These are phyloP conservation scores for Melanotaenia nigrans DNA, from an alignment of 2,797 vertebrate species.

Conservation along the genomic window DNA sequence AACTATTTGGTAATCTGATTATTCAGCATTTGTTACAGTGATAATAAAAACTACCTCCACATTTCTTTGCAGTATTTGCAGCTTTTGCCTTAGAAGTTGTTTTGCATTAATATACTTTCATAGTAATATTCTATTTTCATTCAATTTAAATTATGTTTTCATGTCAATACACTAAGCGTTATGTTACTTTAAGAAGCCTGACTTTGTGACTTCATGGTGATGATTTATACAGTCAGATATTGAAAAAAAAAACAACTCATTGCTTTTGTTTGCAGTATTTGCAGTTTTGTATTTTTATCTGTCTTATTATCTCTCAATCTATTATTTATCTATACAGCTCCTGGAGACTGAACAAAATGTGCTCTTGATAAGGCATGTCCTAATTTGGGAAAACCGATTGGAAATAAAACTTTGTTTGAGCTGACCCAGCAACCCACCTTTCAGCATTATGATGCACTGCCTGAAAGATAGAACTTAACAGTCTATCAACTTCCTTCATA, in stretches of 20 bases:
- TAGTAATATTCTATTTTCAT: constrained; percentile 5
- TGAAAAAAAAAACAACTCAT: not conserved
- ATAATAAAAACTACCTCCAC: not conserved
- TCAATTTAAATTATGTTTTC: constrained; percentile 12
- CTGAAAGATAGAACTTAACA: constrained; percentile 1
- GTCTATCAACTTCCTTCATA: not conserved
- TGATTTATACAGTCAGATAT: constrained; percentile 26
- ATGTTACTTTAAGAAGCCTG: constrained; percentile 31
- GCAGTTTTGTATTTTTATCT: not conserved
- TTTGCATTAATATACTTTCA: constrained; percentile 20
- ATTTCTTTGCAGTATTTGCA: not conserved
- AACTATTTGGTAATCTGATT: not conserved
- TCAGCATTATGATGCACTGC: constrained; percentile 10
- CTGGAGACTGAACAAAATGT: constrained; percentile 15
- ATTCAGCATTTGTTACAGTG: not conserved
- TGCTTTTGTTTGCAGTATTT: constrained; percentile 11
- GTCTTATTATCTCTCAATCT: not conserved
- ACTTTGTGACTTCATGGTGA: constrained; percentile 1
- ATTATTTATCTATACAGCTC: constrained; percentile 11
- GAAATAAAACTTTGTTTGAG: constrained; percentile 32
- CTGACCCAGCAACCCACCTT: constrained; percentile 26
- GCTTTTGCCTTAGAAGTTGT: not conserved
- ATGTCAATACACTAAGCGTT: constrained; percentile 2
- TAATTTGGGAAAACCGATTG: constrained; percentile 23
- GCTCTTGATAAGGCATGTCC: constrained; percentile 16